phyloP scores from a whole-genome alignment of 2,113 vertebrate species.

The Microcebus lehilahytsara region DNA sequence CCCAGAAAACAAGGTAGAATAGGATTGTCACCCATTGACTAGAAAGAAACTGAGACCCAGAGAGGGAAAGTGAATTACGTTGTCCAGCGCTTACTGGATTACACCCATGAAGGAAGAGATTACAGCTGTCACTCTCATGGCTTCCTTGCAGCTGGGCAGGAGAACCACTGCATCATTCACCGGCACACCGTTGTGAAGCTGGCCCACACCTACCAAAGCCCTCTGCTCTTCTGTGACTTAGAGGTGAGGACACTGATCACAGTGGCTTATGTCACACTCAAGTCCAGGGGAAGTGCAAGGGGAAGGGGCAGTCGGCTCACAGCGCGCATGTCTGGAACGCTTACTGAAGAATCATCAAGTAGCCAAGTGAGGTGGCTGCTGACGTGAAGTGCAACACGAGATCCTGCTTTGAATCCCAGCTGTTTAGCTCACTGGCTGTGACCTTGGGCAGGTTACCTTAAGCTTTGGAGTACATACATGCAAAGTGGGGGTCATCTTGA shows the following conservation, averaged over 20 bases:
- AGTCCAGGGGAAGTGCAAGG: fast-evolving
- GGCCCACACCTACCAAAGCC: conserved; percentile 80
- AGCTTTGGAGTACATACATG: background rate
- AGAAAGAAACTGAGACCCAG: background rate
- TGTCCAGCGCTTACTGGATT: background rate
- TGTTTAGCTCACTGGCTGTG: background rate
- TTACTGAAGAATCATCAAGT: background rate
- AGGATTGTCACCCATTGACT: background rate
- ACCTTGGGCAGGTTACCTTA: background rate
- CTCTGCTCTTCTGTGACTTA: conserved; percentile 83
- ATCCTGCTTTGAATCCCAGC: background rate
- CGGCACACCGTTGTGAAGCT: conserved; percentile 69
- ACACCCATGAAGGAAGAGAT: fast-evolving
- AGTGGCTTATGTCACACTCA: fast-evolving
- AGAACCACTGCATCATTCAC: conserved; percentile 78
- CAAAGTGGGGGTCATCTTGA: background rate
- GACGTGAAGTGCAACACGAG: background rate
- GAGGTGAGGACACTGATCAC: conserved; percentile 78
- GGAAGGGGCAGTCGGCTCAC: background rate
- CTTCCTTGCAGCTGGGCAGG: conserved; percentile 76
- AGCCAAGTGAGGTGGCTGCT: fast-evolving
- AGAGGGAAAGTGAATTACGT: background rate
- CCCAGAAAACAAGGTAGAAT: background rate
- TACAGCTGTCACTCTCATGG: background rate
- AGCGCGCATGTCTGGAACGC: fast-evolving